Evolutionary conservation across 2,888 invertebrate genomes (phyloP), one percentile per base, ranked within the genome.

Genomic region (Desoria tigrina): DNA sequence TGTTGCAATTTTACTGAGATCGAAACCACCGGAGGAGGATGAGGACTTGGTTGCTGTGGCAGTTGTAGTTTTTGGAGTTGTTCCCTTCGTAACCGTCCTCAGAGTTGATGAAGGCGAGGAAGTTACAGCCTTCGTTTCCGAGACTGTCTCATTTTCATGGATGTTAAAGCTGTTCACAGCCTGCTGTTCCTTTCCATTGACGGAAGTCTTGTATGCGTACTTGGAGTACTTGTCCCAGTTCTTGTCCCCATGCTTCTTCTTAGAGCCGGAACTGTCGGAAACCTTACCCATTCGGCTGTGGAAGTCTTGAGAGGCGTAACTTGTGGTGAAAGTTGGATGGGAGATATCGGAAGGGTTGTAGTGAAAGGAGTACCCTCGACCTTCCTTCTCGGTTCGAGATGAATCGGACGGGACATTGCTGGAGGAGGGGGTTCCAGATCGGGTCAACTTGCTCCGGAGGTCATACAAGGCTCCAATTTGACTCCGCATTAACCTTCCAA

Each of bases 351-450:
- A 39, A 0, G 74, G 68, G 2, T 72, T 68, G 56, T 74, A 74
- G 37, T 76, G 75, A 63, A 72, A 76, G 1, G 73, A 71, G 61
- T 76, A 75, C 26, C 73, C 76, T 9, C 76, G 69, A 53, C 72
- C 73, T 64, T 76, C 76, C 53, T 76, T 76, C 18, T 57, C 54
- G 2, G 23, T 60, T 3, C 18, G 23, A 28, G 39, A 55, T 16
- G 63, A 28, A 1, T 51, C 1, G 21, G 68, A 50, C n/a, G 45
- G 4, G 16, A 32, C 32, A 11, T n/a, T 45, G n/a, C 7, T 45
- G n/a, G 45, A 45, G 4, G 6, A 16, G 6, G 45, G 45, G n/a
- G 45, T n/a, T 45, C 62, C 26, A 1, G 66, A 39, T 24, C 69
- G 54, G n/a, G 55, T 42, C 24, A 76, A 66, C 54, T 76, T 76